A percentile compares a stretch with the other conserved stretches of the same genome.
These are phyloP conservation scores for Decapterus maruadsi DNA, from an alignment of 2,797 vertebrate genomes.

Conservation along the genomic window DNA sequence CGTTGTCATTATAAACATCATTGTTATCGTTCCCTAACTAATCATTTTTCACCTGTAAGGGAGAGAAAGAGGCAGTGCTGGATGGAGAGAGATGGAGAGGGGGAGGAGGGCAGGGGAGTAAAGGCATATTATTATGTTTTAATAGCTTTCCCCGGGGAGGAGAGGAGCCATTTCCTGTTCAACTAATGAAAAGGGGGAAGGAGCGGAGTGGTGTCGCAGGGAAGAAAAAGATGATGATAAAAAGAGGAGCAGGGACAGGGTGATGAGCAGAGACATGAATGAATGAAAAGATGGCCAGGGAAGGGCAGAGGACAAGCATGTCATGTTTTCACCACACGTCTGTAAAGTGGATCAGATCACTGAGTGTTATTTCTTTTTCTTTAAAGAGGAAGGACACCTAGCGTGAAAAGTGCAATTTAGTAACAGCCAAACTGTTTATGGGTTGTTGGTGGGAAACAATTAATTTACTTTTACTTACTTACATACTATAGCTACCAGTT, in stretches of 20 bases:
- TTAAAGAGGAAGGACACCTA: too few relatives aligned
- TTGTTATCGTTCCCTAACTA: constrained; percentile 7
- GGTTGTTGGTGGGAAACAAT: too few relatives aligned
- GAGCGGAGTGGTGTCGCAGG: background rate
- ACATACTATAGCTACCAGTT: too few relatives aligned
- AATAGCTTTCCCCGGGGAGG: constrained; percentile 53
- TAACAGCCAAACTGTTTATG: too few relatives aligned
- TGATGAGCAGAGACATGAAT: background rate
- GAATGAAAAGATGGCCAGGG: background rate
- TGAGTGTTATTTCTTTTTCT: too few relatives aligned
- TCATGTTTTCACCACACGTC: constrained; percentile 4
- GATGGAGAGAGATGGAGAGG: background rate
- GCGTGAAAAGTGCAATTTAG: too few relatives aligned
- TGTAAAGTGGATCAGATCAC: background rate
- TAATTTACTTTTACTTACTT: too few relatives aligned
- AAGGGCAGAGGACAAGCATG: constrained; percentile 4
- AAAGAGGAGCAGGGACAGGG: background rate
- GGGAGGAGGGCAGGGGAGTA: constrained; percentile 8
- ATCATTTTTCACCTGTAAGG: constrained; percentile 55
- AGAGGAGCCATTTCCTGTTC: constrained; percentile 45
- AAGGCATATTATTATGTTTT: constrained; percentile 63
- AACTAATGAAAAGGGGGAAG: constrained; percentile 47
- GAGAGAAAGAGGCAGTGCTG: constrained; percentile 28
- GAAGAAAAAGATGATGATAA: constrained; percentile 1
- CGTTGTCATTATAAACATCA: constrained; percentile 36